phyloP scores from a whole-genome alignment of 2,888 invertebrate species.

The Nudaria mundana region DNA sequence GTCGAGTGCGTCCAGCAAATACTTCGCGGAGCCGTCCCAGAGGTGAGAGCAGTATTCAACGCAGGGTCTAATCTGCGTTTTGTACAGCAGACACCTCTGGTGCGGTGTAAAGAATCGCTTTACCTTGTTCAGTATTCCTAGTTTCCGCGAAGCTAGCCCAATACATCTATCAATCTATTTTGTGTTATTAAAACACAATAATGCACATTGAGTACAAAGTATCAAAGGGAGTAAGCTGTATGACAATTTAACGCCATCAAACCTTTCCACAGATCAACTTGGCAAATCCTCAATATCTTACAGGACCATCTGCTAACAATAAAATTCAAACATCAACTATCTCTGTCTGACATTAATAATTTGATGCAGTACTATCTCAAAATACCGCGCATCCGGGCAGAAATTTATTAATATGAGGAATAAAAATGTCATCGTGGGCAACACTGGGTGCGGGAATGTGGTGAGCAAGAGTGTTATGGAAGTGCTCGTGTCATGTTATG shows the following conservation, averaged over 20 bases:
- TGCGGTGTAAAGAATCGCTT: too few relatives aligned
- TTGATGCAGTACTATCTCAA: conserved; percentile 56
- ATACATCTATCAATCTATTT: too few relatives aligned
- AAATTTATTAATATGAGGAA: conserved; percentile 58
- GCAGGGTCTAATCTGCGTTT: too few relatives aligned
- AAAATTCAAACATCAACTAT: conserved; percentile 50
- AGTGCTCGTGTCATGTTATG: conserved; percentile 68
- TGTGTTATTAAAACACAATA: too few relatives aligned
- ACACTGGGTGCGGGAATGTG: conserved; percentile 41
- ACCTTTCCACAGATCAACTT: conserved; percentile 45
- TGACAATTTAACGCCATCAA: conserved; percentile 40
- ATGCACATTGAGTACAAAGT: conserved; percentile 19
- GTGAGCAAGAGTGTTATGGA: conserved; percentile 53
- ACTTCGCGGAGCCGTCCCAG: too few relatives aligned
- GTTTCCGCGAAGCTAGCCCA: too few relatives aligned
- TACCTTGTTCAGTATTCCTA: too few relatives aligned
- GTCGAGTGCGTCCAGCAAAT: too few relatives aligned
- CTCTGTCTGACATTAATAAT: conserved; percentile 51
- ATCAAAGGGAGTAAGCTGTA: conserved; percentile 42
- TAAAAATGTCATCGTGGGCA: conserved; percentile 69
- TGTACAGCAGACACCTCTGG: too few relatives aligned
- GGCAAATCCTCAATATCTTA: conserved; percentile 41
- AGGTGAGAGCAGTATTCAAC: too few relatives aligned
- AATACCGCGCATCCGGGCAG: conserved; percentile 61
- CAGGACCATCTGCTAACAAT: conserved; percentile 59